Evolutionary conservation across 1,140 invertebrate species (phyloP), one percentile per base, ranked within the genome.

Genomic region (Ceratina japonica): DNA sequence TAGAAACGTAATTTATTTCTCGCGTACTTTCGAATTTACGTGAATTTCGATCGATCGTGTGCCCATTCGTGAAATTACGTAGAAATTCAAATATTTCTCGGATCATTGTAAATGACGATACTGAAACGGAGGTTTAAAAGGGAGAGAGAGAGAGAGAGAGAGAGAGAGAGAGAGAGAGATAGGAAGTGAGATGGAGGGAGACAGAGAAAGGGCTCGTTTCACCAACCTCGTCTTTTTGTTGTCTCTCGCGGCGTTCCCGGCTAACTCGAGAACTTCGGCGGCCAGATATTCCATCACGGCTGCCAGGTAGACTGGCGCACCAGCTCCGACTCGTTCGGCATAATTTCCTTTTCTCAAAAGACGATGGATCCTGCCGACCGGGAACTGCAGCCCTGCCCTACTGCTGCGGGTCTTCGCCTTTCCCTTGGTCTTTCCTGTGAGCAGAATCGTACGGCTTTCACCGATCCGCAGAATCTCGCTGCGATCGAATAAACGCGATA

Each of bases 301-400:
- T 5, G 95, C 92, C 49, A 96, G 83, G 87, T 95, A 96, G 0
- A 96, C 94, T 1, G 95, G 93, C 16, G 95, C 94, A 18, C 94
- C 95, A 85, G 92, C 92, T 51, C 95, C 95, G 4, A 96, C 91
- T 20, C 95, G 92, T 82, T 94, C 92, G 2, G 94, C 94, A 86
- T 95, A 95, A 84, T 95, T 93, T 18, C 94, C 95, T 82, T 95
- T 95, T 18, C 94, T 91, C 3, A 96, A 89, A 44, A 95, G 91
- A 80, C 95, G 94, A 87, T 95, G 95, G 66, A 94, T 90, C 69
- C 93, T 89, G 20, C 93, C 93, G 4, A 94, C 95, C 1, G 96
- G 95, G 81, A 96, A 96, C 64, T 94, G 93, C 8, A 96, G 93
- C 13, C 96, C 95, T 51, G 95, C 95, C 18, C 95, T 92, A 77